phyloP scores from a whole-genome alignment of 2,113 vertebrate genomes.

The Dolichallabes microphthalmus region DNA sequence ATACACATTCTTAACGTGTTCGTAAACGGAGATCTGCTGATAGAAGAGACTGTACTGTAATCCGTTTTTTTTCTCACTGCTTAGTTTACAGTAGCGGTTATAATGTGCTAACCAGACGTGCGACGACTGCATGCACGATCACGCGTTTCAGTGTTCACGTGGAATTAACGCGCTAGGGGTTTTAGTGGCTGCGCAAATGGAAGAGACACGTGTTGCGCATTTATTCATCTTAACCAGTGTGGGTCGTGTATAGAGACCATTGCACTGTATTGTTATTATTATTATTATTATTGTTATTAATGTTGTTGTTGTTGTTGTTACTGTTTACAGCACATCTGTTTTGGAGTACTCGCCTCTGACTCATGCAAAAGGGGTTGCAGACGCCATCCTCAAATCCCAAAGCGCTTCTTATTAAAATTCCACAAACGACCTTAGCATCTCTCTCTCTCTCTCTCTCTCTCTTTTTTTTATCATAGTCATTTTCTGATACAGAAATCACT shows the following conservation, averaged over 20 bases:
- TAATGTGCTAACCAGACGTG: background rate
- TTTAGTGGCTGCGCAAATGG: background rate
- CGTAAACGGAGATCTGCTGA: background rate
- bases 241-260: background rate
- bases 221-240: background rate
- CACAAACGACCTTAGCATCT: background rate
- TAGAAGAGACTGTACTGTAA: background rate
- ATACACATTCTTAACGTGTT: background rate
- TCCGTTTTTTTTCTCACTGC: background rate
- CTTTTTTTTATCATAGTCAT: background rate
- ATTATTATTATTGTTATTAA: background rate
- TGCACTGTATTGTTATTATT: background rate
- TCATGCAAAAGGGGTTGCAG: background rate
- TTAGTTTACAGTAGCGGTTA: background rate
- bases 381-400: background rate
- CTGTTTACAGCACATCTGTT: background rate
- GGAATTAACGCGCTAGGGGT: background rate
- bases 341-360: background rate
- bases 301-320: too few species aligned
- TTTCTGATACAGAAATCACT: background rate
- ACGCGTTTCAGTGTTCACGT: background rate
- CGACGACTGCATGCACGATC: background rate
- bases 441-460: background rate
- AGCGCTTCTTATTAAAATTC: background rate
- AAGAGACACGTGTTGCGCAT: conserved; percentile 23